Conservation (phyloP, 2,888 invertebrate genomes). For the Portevinia maculata region DNA sequence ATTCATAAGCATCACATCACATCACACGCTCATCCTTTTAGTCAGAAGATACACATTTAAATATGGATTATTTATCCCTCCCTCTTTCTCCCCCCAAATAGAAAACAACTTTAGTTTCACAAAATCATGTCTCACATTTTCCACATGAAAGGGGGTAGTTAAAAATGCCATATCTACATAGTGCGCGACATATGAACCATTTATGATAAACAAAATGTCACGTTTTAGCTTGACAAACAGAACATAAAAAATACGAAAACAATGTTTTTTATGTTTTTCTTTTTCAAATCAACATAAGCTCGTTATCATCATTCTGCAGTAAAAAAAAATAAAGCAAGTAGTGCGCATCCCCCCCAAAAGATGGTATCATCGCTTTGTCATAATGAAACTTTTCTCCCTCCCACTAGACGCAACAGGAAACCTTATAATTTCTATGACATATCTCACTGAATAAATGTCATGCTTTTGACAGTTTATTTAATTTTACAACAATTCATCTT, state of each 20-base stretch:
- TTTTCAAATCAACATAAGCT: slow-evolving; percentile 54
- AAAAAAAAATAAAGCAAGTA: slow-evolving; percentile 17
- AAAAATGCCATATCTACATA: slow-evolving; percentile 10
- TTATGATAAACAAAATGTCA: slow-evolving; percentile 58
- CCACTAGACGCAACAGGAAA: slow-evolving; percentile 46
- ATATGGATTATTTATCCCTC: too few species aligned
- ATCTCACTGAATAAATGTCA: slow-evolving; percentile 49
- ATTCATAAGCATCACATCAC: too few species aligned
- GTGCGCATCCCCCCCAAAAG: neutral
- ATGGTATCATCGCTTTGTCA: slow-evolving; percentile 21
- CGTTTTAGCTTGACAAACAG: slow-evolving; percentile 42
- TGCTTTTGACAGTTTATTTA: slow-evolving; percentile 53
- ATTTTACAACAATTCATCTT: slow-evolving; percentile 54
- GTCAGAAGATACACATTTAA: too few species aligned
- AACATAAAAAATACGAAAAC: neutral
- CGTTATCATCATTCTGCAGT: slow-evolving; percentile 65
- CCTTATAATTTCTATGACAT: slow-evolving; percentile 50
- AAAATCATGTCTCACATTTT: slow-evolving; percentile 25
- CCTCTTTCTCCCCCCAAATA: neutral
- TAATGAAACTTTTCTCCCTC: slow-evolving; percentile 26
- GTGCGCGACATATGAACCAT: slow-evolving; percentile 34
- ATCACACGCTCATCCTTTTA: too few species aligned
- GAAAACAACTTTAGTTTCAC: slow-evolving; percentile 18
- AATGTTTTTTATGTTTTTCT: neutral
- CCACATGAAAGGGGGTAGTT: neutral